Conservation (phyloP, 2,888 invertebrate species). For the Ichneumoninae sp. region DNA sequence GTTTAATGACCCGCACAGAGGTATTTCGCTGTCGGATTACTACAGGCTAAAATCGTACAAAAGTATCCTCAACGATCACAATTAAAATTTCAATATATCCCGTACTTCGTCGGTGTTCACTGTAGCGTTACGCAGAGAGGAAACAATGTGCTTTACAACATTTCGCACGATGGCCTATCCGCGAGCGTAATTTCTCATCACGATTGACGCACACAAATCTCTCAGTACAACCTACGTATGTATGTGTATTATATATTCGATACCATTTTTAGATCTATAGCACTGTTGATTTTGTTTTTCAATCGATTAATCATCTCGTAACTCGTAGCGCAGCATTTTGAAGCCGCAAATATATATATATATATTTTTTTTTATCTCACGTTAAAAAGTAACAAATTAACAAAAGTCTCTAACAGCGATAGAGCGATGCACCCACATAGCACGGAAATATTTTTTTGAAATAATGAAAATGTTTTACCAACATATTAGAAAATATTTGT, state of each 20-base stretch:
- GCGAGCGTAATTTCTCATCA: background rate
- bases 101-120: background rate
- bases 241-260: background rate
- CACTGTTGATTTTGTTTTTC: background rate
- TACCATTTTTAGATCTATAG: background rate
- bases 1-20: background rate
- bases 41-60: constrained; percentile 37
- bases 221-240: background rate
- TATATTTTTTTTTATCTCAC: background rate
- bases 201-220: background rate
- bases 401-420: background rate
- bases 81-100: constrained; percentile 24
- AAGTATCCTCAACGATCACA: constrained; percentile 35
- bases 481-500: no score
- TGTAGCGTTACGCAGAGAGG: background rate
- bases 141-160: background rate
- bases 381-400: background rate
- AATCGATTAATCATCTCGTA: background rate
- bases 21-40: background rate
- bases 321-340: background rate
- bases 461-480: no score
- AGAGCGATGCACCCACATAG: background rate
- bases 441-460: no score
- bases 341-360: background rate
- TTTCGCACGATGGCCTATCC: background rate